phyloP scores from a whole-genome alignment of 2,888 invertebrate genomes.

The Gerosis bhagava region DNA sequence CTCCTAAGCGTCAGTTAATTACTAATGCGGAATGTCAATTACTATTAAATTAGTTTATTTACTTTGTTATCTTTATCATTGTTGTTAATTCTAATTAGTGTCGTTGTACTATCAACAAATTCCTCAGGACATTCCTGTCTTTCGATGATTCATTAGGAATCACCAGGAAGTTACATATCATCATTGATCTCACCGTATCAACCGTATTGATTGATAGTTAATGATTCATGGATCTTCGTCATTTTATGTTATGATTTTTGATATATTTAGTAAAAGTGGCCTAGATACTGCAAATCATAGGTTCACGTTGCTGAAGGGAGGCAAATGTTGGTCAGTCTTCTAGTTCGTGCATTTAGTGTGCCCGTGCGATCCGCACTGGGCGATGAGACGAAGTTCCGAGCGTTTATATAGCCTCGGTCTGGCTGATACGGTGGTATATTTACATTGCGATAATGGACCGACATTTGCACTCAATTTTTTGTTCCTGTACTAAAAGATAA shows the following conservation, averaged over 20 bases:
- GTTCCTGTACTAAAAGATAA: conserved; percentile 35
- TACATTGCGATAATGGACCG: conserved; percentile 37
- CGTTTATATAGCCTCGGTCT: conserved; percentile 62
- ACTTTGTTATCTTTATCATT: conserved; percentile 39
- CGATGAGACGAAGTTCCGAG: conserved; percentile 35
- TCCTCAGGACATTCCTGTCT: conserved; percentile 31
- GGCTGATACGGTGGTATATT: conserved; percentile 32
- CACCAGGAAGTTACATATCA: conserved; percentile 6
- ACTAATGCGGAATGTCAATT: conserved; percentile 14
- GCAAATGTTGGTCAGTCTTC: too few relatives aligned
- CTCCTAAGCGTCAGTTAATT: conserved; percentile 15
- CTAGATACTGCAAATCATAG: too few relatives aligned
- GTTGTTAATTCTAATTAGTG: too few relatives aligned
- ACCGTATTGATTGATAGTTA: neutral
- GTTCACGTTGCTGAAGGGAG: too few relatives aligned
- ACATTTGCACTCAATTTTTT: conserved; percentile 38
- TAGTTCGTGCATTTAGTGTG: conserved; percentile 56
- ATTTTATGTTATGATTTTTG: too few relatives aligned
- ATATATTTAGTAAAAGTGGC: too few relatives aligned
- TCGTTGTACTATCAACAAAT: too few relatives aligned
- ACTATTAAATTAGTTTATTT: conserved; percentile 36
- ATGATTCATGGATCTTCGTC: conserved; percentile 11
- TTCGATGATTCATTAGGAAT: conserved; percentile 30
- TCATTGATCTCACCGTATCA: conserved; percentile 5
- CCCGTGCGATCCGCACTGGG: conserved; percentile 79